phyloP scores from a whole-genome alignment of 1,140 invertebrate species.

The Hylyphantes graminicola region DNA sequence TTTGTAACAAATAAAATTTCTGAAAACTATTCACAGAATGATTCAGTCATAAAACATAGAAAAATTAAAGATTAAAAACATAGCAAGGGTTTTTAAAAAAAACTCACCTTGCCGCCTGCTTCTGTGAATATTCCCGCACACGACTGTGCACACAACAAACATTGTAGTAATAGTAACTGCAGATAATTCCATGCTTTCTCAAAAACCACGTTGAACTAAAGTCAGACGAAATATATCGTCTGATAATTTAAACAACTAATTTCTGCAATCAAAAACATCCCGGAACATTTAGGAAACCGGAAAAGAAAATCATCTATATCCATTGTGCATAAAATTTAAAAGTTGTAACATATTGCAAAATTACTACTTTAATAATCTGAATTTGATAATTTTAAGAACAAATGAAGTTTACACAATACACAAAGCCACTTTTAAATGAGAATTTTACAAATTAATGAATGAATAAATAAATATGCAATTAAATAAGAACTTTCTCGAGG shows the following conservation, averaged over 20 bases:
- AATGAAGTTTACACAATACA: not conserved
- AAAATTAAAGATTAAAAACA: not conserved
- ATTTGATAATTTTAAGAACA: too few species aligned
- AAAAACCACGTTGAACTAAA: not conserved
- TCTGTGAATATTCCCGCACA: slow-evolving; percentile 9
- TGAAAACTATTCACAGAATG: too few species aligned
- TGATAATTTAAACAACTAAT: slow-evolving; percentile 5
- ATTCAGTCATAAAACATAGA: not conserved
- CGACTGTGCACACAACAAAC: slow-evolving; percentile 20
- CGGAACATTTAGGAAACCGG: not conserved
- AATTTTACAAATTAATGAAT: not conserved
- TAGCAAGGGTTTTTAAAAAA: not conserved
- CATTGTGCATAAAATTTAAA: too few species aligned
- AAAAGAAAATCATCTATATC: slow-evolving; percentile 14
- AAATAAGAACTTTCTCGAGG: slow-evolving; percentile 10
- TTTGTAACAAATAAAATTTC: too few species aligned
- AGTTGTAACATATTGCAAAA: too few species aligned
- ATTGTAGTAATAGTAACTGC: not conserved
- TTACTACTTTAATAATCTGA: too few species aligned
- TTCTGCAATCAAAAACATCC: not conserved
- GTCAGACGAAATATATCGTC: slow-evolving; percentile 31
- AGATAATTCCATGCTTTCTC: slow-evolving; percentile 21
- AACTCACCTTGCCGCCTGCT: slow-evolving; percentile 32
- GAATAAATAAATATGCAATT: not conserved
- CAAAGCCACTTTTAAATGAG: not conserved